These are phyloP conservation scores for Callospermophilus lateralis DNA, from an alignment of 2,113 vertebrate genomes.

Conservation along the genomic window DNA sequence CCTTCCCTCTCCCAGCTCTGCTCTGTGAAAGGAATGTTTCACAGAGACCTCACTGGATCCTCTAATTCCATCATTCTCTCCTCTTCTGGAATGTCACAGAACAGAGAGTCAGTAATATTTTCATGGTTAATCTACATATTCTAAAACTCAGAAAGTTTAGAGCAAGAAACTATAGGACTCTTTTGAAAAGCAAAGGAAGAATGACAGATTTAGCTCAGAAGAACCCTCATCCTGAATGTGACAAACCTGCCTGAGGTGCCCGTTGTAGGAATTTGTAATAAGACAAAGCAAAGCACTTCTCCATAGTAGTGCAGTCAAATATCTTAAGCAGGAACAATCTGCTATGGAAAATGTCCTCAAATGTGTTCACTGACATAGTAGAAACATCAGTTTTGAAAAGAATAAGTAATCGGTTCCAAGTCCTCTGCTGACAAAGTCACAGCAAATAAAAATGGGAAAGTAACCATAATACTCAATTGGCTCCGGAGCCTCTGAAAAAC, in stretches of 20 bases:
- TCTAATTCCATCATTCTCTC: not conserved
- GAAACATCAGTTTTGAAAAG: not conserved
- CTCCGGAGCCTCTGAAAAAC: constrained; percentile 26
- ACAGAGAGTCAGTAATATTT: not conserved
- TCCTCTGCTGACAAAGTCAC: not conserved
- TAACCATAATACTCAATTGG: constrained; percentile 21
- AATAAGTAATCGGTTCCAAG: not conserved
- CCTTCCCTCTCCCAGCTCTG: not conserved
- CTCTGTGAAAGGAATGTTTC: not conserved
- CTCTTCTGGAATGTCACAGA: not conserved
- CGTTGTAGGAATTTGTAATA: constrained; percentile 51
- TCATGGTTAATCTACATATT: not conserved
- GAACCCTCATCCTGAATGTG: not conserved
- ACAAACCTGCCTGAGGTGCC: constrained; percentile 17
- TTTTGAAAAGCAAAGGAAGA: constrained; percentile 40
- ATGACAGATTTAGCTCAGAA: constrained; percentile 3
- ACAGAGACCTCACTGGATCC: not conserved
- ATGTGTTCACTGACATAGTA: not conserved
- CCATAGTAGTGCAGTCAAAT: not conserved
- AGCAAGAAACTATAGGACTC: not conserved
- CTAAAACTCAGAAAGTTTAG: constrained; percentile 12
- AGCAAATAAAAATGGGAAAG: not conserved
- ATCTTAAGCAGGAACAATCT: constrained; percentile 24
- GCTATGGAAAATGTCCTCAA: constrained; percentile 28
- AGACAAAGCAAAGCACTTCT: constrained; percentile 47